phyloP scores from a whole-genome alignment of 1,140 invertebrate species.

The Macrotrachela quadricornifera region DNA sequence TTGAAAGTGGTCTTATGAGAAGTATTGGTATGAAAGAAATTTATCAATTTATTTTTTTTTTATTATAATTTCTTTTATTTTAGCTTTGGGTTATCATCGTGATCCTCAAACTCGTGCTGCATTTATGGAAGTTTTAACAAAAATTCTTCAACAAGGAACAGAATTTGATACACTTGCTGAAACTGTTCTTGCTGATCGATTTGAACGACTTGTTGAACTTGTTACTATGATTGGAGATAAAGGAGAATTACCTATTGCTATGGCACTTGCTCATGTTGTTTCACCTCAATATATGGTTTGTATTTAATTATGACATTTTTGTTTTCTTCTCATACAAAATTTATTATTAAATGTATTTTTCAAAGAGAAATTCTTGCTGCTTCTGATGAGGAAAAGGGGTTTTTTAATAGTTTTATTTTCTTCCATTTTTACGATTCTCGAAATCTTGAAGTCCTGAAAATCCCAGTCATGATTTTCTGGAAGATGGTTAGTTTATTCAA shows the following conservation, averaged over 20 bases:
- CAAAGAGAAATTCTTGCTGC: no score
- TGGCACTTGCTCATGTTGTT: conserved; percentile 85
- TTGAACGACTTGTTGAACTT: conserved; percentile 75
- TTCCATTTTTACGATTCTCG: no score
- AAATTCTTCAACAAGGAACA: conserved; percentile 89
- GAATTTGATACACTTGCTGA: conserved; percentile 93
- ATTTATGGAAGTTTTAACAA: conserved; percentile 87
- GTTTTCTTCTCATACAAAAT: no score
- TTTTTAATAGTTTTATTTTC: no score
- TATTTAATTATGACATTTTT: no score
- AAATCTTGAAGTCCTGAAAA: no score
- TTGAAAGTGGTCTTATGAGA: conserved; percentile 92
- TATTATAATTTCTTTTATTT: conserved; percentile 30
- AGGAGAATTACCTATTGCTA: conserved; percentile 85
- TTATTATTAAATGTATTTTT: no score
- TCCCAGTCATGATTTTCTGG: no score
- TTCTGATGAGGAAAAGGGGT: no score
- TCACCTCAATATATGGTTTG: conserved; percentile 57
- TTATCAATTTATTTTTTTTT: no score
- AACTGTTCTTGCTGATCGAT: conserved; percentile 78
- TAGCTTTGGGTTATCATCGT: conserved; percentile 68
- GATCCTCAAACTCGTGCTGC: conserved; percentile 86
- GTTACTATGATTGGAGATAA: conserved; percentile 82
- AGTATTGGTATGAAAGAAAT: no score
- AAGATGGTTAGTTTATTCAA: no score